A percentile compares a stretch with the other conserved stretches of the same genome.
These are phyloP conservation scores for Crotalus horridus DNA, from an alignment of 2,113 vertebrate species.

Conservation along the genomic window DNA sequence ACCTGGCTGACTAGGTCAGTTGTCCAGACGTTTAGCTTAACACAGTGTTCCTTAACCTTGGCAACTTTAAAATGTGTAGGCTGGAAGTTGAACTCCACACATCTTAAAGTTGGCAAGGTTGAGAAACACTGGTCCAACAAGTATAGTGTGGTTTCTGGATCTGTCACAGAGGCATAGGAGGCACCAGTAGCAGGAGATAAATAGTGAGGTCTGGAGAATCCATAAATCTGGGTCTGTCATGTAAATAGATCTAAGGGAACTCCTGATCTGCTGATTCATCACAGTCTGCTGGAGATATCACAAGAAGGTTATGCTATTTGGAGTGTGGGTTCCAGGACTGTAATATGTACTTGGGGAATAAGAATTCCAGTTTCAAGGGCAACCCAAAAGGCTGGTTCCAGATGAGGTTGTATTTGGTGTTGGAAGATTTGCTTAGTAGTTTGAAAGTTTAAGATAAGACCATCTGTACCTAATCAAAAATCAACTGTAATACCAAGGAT, in stretches of 20 bases:
- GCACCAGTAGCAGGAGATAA: not conserved
- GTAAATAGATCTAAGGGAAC: not conserved
- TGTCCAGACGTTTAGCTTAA: not conserved
- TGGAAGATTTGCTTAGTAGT: not conserved
- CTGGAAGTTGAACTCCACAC: not conserved
- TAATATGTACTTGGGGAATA: not conserved
- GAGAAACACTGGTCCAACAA: not conserved
- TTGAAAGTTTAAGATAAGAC: not conserved
- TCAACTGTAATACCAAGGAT: not conserved
- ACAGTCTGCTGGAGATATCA: not conserved
- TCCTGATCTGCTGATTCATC: not conserved
- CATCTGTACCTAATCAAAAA: not conserved
- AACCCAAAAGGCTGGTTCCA: not conserved
- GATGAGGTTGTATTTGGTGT: not conserved
- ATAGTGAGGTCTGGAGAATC: not conserved
- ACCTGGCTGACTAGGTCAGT: not conserved
- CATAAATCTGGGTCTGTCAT: not conserved
- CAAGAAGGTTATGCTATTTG: not conserved
- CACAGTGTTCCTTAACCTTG: not conserved
- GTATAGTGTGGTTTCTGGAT: not conserved
- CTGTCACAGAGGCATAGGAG: not conserved
- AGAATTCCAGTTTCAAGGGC: not conserved
- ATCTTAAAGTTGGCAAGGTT: not conserved
- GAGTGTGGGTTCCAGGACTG: not conserved
- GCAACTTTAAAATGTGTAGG: not conserved